Evolutionary conservation across 2,113 vertebrate species (phyloP).

Genomic region (Tychaedon coryphoeus): DNA sequence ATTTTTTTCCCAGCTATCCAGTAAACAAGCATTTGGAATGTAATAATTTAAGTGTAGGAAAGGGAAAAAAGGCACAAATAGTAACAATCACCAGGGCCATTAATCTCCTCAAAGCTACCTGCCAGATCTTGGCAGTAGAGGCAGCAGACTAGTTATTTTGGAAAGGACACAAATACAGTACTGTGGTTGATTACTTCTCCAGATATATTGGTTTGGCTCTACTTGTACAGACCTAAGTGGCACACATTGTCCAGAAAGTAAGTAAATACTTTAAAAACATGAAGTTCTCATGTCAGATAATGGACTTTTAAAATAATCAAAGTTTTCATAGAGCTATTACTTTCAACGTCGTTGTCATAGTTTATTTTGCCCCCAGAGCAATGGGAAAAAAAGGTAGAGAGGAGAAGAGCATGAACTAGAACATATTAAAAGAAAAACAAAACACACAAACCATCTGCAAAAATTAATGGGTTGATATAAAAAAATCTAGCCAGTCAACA

Average conservation of each 20-base stretch:
- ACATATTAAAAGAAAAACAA: background rate
- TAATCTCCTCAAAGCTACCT: slow-evolving; percentile 53
- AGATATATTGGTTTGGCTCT: slow-evolving; percentile 35
- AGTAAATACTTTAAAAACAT: slow-evolving; percentile 23
- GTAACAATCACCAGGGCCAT: background rate
- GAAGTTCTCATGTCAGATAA: background rate
- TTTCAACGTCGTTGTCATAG: background rate
- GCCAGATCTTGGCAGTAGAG: slow-evolving; percentile 35
- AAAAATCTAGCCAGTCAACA: background rate
- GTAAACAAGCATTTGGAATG: slow-evolving; percentile 2
- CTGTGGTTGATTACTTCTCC: slow-evolving; percentile 18
- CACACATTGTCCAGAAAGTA: slow-evolving; percentile 6
- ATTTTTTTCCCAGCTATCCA: background rate
- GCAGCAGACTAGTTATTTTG: slow-evolving; percentile 4
- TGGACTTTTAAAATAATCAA: background rate
- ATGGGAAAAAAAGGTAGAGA: background rate
- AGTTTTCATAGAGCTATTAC: background rate
- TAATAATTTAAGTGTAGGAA: background rate
- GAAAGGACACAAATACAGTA: slow-evolving; percentile 1
- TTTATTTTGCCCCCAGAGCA: background rate
- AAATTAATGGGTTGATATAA: background rate
- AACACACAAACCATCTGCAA: background rate
- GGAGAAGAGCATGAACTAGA: background rate
- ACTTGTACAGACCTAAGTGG: background rate
- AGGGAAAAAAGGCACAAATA: background rate